Percentiles rank a stretch among this genome's conserved stretches.
Conservation (phyloP, 1,140 invertebrate genomes). For the Saccostrea cuccullata region DNA sequence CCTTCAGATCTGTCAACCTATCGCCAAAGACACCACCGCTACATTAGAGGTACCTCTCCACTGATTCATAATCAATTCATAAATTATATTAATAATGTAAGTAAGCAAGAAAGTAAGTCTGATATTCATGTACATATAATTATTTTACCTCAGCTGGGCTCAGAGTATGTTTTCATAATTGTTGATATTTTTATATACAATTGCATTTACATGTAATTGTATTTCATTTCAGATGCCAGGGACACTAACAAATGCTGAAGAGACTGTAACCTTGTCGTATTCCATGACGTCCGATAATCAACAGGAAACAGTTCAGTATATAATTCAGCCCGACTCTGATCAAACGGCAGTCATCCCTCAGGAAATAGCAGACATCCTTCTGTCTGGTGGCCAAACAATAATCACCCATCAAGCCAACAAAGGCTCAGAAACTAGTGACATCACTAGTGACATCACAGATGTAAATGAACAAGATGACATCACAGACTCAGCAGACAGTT, state of each 20-base stretch:
- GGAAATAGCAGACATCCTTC: conserved; percentile 62
- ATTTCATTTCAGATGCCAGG: not conserved
- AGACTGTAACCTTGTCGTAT: not conserved
- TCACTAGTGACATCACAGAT: not conserved
- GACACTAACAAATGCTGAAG: not conserved
- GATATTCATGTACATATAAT: no score
- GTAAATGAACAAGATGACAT: conserved; percentile 1
- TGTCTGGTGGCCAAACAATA: conserved; percentile 59
- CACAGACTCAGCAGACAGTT: not conserved
- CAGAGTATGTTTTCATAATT: no score
- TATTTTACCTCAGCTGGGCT: no score
- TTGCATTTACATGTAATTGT: not conserved
- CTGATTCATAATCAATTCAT: no score
- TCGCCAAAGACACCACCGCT: not conserved
- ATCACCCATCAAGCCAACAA: not conserved
- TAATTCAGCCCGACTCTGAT: conserved; percentile 47
- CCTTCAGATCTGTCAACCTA: conserved; percentile 28
- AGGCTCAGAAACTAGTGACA: conserved; percentile 18
- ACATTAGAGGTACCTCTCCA: not conserved
- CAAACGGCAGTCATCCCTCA: conserved; percentile 53
- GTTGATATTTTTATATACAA: not conserved
- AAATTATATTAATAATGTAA: no score
- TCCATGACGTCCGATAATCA: not conserved
- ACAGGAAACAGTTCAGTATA: conserved; percentile 53
- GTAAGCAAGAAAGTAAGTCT: no score